phyloP scores from a whole-genome alignment of 2,113 vertebrate species.

The Cyprinodon tularosa region DNA sequence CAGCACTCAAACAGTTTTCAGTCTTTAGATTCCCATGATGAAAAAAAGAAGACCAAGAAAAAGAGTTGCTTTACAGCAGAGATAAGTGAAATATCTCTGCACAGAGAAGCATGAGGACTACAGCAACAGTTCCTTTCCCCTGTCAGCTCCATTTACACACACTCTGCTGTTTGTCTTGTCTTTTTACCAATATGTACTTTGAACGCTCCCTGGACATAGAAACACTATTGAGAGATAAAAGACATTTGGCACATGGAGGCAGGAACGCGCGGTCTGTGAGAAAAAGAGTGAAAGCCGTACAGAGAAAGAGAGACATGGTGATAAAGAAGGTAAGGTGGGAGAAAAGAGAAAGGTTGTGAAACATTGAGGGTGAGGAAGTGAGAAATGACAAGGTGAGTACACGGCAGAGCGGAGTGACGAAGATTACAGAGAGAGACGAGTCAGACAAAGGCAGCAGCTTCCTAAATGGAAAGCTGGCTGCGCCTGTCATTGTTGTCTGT shows the following conservation, averaged over 20 bases:
- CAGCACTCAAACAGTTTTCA: not conserved
- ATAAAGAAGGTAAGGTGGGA: constrained; percentile 10
- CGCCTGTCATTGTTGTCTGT: constrained; percentile 16
- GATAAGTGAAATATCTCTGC: not conserved
- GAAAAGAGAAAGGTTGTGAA: constrained; percentile 1
- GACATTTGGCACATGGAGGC: constrained; percentile 40
- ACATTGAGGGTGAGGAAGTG: constrained; percentile 12
- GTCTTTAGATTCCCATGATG: not conserved
- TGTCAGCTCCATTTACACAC: constrained; percentile 43
- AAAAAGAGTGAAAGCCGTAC: constrained; percentile 14
- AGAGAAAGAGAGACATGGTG: constrained; percentile 18
- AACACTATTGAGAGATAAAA: constrained; percentile 61
- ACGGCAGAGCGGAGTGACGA: constrained; percentile 19
- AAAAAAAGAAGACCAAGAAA: not conserved
- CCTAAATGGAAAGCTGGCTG: constrained; percentile 22
- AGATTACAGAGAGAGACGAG: constrained; percentile 29
- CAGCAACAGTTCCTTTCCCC: constrained; percentile 7
- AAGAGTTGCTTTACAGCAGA: not conserved
- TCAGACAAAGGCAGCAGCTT: constrained; percentile 17
- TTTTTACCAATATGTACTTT: constrained; percentile 59
- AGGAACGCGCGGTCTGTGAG: constrained; percentile 22
- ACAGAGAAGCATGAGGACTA: not conserved
- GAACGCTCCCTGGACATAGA: constrained; percentile 42
- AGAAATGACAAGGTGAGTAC: constrained; percentile 23
- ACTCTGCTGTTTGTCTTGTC: constrained; percentile 50